Base-by-base conservation (phyloP, 2,113 vertebrate species). In the Scortum barcoo region DNA sequence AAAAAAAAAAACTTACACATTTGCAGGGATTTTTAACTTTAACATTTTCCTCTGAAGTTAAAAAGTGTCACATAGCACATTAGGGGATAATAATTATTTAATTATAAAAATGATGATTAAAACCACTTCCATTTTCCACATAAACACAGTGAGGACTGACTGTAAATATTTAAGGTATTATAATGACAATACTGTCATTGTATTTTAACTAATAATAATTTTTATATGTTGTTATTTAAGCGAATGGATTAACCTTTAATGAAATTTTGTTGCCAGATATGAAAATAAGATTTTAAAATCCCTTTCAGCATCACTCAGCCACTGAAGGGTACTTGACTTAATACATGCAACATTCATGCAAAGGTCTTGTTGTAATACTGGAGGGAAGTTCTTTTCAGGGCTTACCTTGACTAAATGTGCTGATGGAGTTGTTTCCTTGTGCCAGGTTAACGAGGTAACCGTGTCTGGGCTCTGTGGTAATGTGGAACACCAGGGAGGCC, bases 381-480 rank as follows among this genome's bases (percentile, higher is more conserved):
- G 4, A 58, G 44, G 20, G 66, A 56, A 66, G 58, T 75, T 76
- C 57, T 51, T 28, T 58, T 61, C 53, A 60, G 6, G 28, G 42
- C 82, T 94, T 97, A 99, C 98, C 98, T 98, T 99, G 98, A 36
- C 95, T 97, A 68, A 99, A 99, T 42, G 95, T 94, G 71, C 78
- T 82, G 91, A 99, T 90, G 51, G 97, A 98, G 91, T 96, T 93
- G 91, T 99, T 98, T 58, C 98, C 97, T 84, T 93, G 95, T 83
- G 93, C 95, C 90, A 97, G 81, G 91, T 98, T 93, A 60, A 98
- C 93, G 73, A 99, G 93, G 89, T 97, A 96, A 6, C 98, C 98
- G 28, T 99, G 96, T 65, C 86, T 95, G 1, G 97, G 97, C 24
- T 91, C 92, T 17, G 93, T 89, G 0, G 95, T 97, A 84, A 99